A percentile compares a stretch with the other conserved stretches of the same genome.
Conservation (phyloP, 2,113 vertebrate species). For the Sarotherodon lohbergeri region DNA sequence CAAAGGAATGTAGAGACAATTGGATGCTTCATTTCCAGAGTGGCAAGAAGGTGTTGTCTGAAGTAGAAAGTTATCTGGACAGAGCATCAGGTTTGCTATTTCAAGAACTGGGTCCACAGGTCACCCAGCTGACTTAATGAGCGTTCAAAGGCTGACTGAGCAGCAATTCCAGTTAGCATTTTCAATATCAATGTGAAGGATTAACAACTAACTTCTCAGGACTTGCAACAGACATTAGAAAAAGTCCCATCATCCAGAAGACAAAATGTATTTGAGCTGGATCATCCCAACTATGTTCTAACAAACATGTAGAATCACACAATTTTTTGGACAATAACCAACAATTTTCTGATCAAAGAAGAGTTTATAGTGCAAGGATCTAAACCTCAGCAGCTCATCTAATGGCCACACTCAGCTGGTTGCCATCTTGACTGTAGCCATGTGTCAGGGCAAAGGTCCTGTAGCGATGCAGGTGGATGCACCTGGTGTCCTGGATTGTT, state of each 20-base stretch:
- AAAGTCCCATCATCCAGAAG: background rate
- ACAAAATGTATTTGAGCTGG: background rate
- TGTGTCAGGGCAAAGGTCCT: constrained; percentile 94
- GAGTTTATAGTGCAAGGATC: background rate
- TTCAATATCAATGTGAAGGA: background rate
- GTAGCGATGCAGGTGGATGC: background rate
- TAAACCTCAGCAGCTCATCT: background rate
- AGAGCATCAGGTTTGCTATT: too few species aligned
- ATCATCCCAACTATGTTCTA: background rate
- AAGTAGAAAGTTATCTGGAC: too few species aligned
- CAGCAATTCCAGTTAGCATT: background rate
- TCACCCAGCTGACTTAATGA: background rate
- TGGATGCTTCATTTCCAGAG: too few species aligned
- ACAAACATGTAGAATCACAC: background rate
- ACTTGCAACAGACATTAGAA: background rate
- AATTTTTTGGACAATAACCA: background rate
- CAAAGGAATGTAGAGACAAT: too few species aligned
- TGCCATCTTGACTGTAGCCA: constrained; percentile 87
- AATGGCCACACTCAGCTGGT: constrained; percentile 78
- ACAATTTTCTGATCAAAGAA: background rate
- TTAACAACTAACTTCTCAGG: background rate
- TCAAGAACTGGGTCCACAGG: background rate
- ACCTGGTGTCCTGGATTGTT: background rate
- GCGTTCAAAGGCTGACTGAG: background rate
- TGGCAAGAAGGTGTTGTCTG: too few species aligned